Evolutionary conservation across 1,140 invertebrate species (phyloP).

Genomic region (Penaeus indicus): DNA sequence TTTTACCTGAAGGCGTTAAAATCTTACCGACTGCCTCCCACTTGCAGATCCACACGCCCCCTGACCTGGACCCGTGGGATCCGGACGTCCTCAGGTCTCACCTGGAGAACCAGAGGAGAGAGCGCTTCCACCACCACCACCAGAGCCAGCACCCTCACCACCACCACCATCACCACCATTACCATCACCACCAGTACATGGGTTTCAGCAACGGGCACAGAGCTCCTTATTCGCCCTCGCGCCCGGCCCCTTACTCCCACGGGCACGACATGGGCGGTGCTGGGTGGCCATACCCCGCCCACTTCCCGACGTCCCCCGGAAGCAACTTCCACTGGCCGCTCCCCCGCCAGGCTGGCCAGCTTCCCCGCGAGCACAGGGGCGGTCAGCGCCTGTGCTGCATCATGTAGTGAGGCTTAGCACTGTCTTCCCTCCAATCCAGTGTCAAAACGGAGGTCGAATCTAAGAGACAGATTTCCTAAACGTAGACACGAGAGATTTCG

Average conservation of each 20-base stretch:
- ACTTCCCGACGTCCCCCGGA: conserved; percentile 31
- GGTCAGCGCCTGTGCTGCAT: conserved; percentile 6
- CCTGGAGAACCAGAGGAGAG: conserved; percentile 29
- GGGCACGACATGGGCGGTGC: conserved; percentile 2
- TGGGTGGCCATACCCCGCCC: conserved; percentile 18
- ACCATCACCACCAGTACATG: conserved; percentile 18
- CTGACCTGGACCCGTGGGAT: conserved; percentile 47
- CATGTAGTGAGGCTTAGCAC: conserved; percentile 9
- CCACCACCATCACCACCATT: conserved; percentile 31
- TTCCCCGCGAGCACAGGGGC: background rate
- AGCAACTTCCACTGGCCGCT: conserved; percentile 45
- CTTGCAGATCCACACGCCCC: conserved; percentile 21
- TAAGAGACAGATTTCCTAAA: no score
- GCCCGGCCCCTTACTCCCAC: background rate
- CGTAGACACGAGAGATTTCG: no score
- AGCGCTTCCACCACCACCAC: conserved; percentile 34
- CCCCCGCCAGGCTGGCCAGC: background rate
- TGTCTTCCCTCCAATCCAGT: background rate
- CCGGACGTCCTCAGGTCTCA: conserved; percentile 27
- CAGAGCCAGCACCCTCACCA: conserved; percentile 20
- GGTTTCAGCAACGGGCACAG: conserved; percentile 6
- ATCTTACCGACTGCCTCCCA: background rate
- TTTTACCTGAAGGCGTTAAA: background rate
- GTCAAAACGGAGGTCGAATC: no score
- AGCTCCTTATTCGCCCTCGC: background rate